Conservation (phyloP, 2,797 vertebrate genomes). For the Scyliorhinus canicula region DNA sequence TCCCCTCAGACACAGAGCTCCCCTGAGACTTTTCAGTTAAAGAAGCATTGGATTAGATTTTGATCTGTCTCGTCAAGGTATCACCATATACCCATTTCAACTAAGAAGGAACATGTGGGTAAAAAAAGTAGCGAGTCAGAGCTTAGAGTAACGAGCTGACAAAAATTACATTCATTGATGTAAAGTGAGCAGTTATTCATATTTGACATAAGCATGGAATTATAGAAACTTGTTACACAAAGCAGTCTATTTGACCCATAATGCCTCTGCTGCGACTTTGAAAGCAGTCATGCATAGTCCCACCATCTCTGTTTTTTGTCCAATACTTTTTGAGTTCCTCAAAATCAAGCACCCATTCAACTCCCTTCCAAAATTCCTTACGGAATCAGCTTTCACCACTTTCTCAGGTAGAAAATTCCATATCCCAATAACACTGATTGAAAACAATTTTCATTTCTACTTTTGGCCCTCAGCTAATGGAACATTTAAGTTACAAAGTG, state of each 20-base stretch:
- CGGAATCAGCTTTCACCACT: background rate
- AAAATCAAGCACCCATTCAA: background rate
- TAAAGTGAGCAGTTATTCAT: background rate
- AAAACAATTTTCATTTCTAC: background rate
- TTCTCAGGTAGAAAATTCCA: background rate
- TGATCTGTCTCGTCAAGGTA: background rate
- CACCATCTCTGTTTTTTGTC: background rate
- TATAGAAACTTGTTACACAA: too few species aligned
- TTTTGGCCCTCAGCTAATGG: background rate
- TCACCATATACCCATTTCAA: background rate
- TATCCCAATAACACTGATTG: background rate
- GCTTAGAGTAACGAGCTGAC: background rate
- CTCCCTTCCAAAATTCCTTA: background rate
- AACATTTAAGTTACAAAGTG: too few species aligned
- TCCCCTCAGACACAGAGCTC: background rate
- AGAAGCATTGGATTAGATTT: background rate
- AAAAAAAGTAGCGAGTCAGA: background rate
- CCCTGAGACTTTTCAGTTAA: background rate
- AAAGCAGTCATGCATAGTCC: background rate
- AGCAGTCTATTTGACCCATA: background rate
- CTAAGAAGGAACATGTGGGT: background rate
- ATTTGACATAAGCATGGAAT: background rate
- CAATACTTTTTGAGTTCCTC: background rate
- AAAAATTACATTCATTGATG: background rate
- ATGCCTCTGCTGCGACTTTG: background rate